These are phyloP conservation scores for Gerris lacustris DNA, from an alignment of 2,888 invertebrate species.

Conservation along the genomic window DNA sequence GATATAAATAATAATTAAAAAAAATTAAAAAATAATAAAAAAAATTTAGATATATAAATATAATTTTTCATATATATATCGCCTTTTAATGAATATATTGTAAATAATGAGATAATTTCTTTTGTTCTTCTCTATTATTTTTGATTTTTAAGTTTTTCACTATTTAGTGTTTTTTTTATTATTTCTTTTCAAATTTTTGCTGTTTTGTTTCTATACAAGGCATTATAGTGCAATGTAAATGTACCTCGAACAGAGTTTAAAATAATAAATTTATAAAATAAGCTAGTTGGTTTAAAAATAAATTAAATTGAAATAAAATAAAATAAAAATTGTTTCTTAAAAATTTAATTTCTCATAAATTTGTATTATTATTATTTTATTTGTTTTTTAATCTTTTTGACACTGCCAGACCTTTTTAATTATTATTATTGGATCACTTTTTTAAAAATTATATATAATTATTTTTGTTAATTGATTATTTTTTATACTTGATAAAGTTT, in stretches of 20 bases:
- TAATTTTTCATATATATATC: neutral
- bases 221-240: neutral
- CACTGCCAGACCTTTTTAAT: neutral
- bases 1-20: neutral
- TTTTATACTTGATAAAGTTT: no score
- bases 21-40: neutral
- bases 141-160: neutral
- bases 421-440: no score
- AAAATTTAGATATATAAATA: neutral
- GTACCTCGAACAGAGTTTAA: neutral
- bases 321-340: no score
- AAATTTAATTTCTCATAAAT: no score
- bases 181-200: neutral
- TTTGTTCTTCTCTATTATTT: neutral
- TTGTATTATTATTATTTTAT: no score
- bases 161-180: neutral
- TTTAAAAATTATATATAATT: no score
- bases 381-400: neutral
- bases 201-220: neutral
- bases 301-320: no score
- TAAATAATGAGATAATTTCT: neutral
- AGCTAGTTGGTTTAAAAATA: no score
- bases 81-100: slow-evolving; percentile 5
- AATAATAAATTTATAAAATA: no score
- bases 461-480: no score